A percentile compares a stretch with the other conserved stretches of the same genome.
Evolutionary conservation across 1,140 invertebrate genomes (phyloP).

Genomic region (Homarus americanus): DNA sequence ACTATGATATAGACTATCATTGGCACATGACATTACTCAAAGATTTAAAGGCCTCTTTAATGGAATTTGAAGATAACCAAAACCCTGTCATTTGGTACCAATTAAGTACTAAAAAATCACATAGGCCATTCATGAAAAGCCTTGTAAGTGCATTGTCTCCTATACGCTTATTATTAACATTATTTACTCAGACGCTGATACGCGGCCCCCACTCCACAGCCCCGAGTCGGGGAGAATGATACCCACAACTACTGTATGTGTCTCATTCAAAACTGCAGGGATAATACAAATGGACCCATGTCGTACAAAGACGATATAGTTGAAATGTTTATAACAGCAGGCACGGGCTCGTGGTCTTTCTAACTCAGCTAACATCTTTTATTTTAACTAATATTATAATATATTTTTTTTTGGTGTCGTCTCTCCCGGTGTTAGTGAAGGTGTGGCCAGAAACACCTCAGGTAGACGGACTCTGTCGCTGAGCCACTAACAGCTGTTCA

Average conservation of each 20-base stretch:
- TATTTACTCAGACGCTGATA: neutral
- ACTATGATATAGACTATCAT: slow-evolving; percentile 70
- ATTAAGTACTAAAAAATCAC: slow-evolving; percentile 54
- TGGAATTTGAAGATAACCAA: slow-evolving; percentile 61
- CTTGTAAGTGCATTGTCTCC: slow-evolving; percentile 67
- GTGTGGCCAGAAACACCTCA: too few relatives aligned
- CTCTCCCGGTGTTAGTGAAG: too few relatives aligned
- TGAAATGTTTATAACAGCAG: slow-evolving; percentile 24
- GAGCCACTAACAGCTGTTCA: neutral
- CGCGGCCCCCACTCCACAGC: slow-evolving; percentile 61
- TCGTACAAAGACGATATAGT: slow-evolving; percentile 41
- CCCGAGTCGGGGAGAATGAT: slow-evolving; percentile 3
- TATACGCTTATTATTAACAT: slow-evolving; percentile 53
- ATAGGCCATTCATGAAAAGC: slow-evolving; percentile 65
- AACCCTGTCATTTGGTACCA: slow-evolving; percentile 70
- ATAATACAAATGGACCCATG: slow-evolving; percentile 62
- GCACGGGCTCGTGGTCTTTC: slow-evolving; percentile 24
- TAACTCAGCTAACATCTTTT: neutral
- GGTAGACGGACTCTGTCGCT: too few relatives aligned
- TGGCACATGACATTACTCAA: slow-evolving; percentile 71
- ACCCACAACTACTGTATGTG: slow-evolving; percentile 48
- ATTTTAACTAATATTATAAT: too few relatives aligned
- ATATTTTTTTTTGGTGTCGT: too few relatives aligned
- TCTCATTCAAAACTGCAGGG: slow-evolving; percentile 34
- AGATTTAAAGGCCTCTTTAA: slow-evolving; percentile 65